These are phyloP conservation scores for Diloba caeruleocephala DNA, from an alignment of 2,888 invertebrate species.

Conservation along the genomic window DNA sequence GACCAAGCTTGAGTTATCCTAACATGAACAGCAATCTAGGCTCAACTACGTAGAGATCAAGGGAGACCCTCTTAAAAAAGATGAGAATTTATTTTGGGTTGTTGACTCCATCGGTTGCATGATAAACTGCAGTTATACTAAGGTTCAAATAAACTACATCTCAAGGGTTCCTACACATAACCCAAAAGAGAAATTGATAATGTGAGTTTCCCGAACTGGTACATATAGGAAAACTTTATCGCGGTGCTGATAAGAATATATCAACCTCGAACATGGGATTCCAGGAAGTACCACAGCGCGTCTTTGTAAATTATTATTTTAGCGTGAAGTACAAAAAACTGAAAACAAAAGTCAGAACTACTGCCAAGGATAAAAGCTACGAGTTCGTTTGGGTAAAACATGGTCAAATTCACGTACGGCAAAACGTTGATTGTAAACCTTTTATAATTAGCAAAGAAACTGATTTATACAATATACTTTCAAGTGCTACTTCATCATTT, in stretches of 20 bases:
- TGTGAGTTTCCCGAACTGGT: neutral
- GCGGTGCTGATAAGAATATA: too few species aligned
- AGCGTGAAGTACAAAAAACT: constrained; percentile 1
- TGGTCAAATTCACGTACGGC: constrained; percentile 5
- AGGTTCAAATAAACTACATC: neutral
- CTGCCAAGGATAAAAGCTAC: constrained; percentile 2
- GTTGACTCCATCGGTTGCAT: neutral
- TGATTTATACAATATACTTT: constrained; percentile 7
- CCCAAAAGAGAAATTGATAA: neutral
- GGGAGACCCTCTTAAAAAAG: neutral
- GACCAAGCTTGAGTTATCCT: neutral
- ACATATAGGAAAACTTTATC: too few species aligned
- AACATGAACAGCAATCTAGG: neutral
- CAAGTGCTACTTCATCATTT: too few species aligned
- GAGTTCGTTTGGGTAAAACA: constrained; percentile 10
- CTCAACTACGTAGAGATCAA: neutral
- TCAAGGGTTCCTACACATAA: neutral
- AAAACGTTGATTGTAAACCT: neutral
- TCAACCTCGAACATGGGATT: constrained; percentile 1
- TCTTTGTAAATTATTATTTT: constrained; percentile 2
- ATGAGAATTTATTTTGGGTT: neutral
- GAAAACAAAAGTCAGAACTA: neutral
- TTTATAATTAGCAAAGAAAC: neutral
- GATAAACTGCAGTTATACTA: neutral
- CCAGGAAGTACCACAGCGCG: neutral